phyloP scores from a whole-genome alignment of 2,113 vertebrate species.

The Apaloderma vittatum region DNA sequence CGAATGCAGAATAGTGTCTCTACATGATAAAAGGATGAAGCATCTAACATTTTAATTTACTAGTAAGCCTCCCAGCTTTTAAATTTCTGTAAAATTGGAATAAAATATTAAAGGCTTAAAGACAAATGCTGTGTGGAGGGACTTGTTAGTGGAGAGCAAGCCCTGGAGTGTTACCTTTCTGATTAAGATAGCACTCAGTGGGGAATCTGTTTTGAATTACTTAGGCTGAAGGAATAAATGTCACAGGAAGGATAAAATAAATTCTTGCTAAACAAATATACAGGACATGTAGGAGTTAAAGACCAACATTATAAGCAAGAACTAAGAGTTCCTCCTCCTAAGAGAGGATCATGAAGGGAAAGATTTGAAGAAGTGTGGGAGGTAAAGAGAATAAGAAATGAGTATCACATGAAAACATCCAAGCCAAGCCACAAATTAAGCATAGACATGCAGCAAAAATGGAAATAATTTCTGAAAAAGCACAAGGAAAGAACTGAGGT shows the following conservation, averaged over 20 bases:
- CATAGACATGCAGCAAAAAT: background rate
- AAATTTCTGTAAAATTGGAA: background rate
- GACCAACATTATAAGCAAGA: background rate
- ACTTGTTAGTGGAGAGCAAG: background rate
- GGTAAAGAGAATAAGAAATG: conserved; percentile 21
- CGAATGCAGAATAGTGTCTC: background rate
- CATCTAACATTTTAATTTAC: conserved; percentile 1
- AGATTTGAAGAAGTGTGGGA: background rate
- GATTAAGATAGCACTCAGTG: conserved; percentile 28
- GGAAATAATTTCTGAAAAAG: background rate
- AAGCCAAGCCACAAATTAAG: background rate
- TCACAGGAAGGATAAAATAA: conserved; percentile 13
- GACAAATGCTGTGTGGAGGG: background rate
- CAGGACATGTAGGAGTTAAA: background rate
- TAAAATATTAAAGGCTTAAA: conserved; percentile 24
- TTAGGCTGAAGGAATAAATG: conserved; percentile 6
- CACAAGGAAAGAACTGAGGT: background rate
- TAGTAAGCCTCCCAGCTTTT: background rate
- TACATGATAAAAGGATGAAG: background rate
- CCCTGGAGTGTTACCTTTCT: conserved; percentile 12
- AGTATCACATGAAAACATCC: background rate
- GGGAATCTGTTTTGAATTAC: conserved; percentile 36
- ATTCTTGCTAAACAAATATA: conserved; percentile 31
- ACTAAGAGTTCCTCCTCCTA: no score
- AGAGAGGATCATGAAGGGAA: background rate